Conservation (phyloP, 2,888 invertebrate genomes). For the Apodemia mormo region DNA sequence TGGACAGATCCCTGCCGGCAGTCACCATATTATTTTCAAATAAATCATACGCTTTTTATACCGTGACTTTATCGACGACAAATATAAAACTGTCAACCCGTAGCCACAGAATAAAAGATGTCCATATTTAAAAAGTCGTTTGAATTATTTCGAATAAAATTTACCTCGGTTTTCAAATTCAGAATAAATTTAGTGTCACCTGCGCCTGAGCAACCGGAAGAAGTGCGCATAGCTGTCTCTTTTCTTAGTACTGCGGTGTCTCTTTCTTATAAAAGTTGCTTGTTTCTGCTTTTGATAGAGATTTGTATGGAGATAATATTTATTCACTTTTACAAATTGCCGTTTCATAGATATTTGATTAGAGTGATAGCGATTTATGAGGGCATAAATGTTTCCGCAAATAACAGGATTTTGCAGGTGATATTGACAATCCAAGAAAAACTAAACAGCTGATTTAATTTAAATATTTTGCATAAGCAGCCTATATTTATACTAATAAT, state of each 20-base stretch:
- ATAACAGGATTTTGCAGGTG: constrained; percentile 61
- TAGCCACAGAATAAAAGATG: constrained; percentile 72
- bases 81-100: constrained; percentile 80
- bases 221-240: constrained; percentile 49
- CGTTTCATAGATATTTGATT: constrained; percentile 68
- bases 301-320: constrained; percentile 73
- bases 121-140: constrained; percentile 81
- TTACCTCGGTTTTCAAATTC: constrained; percentile 80
- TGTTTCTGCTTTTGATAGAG: constrained; percentile 71
- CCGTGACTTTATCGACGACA: constrained; percentile 66
- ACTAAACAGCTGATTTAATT: background rate
- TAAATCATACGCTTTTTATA: constrained; percentile 73
- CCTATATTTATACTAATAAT: too few relatives aligned
- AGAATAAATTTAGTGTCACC: constrained; percentile 81
- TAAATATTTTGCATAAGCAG: too few relatives aligned
- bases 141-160: constrained; percentile 77
- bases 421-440: constrained; percentile 35
- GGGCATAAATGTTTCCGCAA: constrained; percentile 37
- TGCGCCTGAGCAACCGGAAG: constrained; percentile 77
- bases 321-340: constrained; percentile 76
- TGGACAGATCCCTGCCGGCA: constrained; percentile 46
- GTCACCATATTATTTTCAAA: constrained; percentile 67
- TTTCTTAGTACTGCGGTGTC: constrained; percentile 51
- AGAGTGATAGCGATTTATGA: constrained; percentile 62
- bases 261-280: constrained; percentile 47